phyloP scores from a whole-genome alignment of 1,140 invertebrate genomes.

The Akabosia matsudoensis region DNA sequence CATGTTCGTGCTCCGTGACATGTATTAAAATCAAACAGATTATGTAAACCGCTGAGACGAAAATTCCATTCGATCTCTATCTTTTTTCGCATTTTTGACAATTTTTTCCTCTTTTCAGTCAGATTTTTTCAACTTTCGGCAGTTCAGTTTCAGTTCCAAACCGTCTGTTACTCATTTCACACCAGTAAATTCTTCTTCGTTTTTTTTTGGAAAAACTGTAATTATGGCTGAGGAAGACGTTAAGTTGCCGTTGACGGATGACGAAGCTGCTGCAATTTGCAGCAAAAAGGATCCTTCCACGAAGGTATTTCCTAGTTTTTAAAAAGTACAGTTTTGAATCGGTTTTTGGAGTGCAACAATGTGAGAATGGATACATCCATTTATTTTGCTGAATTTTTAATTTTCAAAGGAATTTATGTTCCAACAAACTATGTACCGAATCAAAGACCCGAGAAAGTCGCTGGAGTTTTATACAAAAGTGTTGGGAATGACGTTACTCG shows the following conservation, averaged over 20 bases:
- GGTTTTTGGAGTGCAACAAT: too few relatives aligned
- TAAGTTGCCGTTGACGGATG: conserved; percentile 29
- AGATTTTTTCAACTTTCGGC: too few relatives aligned
- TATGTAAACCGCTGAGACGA: too few relatives aligned
- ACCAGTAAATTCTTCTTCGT: too few relatives aligned
- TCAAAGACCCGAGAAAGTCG: conserved; percentile 83
- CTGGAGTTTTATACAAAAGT: conserved; percentile 87
- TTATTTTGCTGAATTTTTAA: not conserved
- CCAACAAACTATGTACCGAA: conserved; percentile 94
- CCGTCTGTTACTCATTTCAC: too few relatives aligned
- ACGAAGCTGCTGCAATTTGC: conserved; percentile 32
- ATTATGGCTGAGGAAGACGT: not conserved
- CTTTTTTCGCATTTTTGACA: too few relatives aligned
- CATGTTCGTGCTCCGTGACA: too few relatives aligned
- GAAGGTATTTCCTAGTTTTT: conserved; percentile 58
- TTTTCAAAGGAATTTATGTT: conserved; percentile 75
- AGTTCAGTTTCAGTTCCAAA: too few relatives aligned
- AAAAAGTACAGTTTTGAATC: too few relatives aligned
- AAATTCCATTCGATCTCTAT: too few relatives aligned
- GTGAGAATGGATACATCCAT: not conserved
- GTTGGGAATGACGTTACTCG: conserved; percentile 82
- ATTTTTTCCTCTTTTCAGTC: too few relatives aligned
- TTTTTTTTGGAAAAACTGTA: not conserved
- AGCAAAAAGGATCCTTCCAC: conserved; percentile 56
- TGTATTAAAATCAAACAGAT: too few relatives aligned